Percentiles rank a stretch among this genome's conserved stretches.
Conservation (phyloP, 2,113 vertebrate genomes). For the Pangasianodon hypophthalmus region DNA sequence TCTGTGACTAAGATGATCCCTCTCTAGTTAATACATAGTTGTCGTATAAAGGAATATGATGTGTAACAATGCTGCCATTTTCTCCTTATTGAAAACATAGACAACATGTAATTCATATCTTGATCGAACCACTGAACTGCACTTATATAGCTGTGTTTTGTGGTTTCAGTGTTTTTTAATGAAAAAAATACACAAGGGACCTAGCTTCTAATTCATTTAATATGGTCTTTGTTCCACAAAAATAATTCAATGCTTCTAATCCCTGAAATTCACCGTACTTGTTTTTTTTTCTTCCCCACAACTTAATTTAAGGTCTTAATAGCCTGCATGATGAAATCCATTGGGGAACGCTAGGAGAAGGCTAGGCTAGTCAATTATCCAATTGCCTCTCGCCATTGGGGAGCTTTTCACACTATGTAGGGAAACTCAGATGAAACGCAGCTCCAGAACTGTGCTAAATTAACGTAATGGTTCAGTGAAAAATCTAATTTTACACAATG, state of each 20-base stretch:
- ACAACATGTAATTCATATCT: background rate
- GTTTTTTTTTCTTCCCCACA: slow-evolving; percentile 21
- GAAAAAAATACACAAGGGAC: background rate
- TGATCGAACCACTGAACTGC: background rate
- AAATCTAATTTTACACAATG: slow-evolving; percentile 25
- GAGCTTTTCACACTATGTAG: slow-evolving; percentile 32
- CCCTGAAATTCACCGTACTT: slow-evolving; percentile 17
- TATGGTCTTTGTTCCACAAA: slow-evolving; percentile 2
- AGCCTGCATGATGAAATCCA: slow-evolving; percentile 38
- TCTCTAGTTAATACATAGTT: background rate
- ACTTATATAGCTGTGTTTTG: background rate
- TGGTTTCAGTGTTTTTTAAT: background rate
- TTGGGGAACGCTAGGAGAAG: slow-evolving; percentile 33
- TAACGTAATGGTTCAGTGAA: slow-evolving; percentile 22
- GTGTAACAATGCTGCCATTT: background rate
- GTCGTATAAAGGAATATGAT: background rate
- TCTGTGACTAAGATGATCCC: background rate
- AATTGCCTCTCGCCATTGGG: slow-evolving; percentile 34
- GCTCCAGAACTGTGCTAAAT: slow-evolving; percentile 7
- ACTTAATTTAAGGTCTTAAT: slow-evolving; percentile 48
- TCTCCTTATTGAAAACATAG: background rate
- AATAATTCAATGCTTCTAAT: slow-evolving; percentile 17
- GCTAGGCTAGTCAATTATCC: slow-evolving; percentile 53
- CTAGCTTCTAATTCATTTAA: background rate
- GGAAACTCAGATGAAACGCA: background rate